phyloP scores from a whole-genome alignment of 2,888 invertebrate genomes.

The Himalopsyche japonica region DNA sequence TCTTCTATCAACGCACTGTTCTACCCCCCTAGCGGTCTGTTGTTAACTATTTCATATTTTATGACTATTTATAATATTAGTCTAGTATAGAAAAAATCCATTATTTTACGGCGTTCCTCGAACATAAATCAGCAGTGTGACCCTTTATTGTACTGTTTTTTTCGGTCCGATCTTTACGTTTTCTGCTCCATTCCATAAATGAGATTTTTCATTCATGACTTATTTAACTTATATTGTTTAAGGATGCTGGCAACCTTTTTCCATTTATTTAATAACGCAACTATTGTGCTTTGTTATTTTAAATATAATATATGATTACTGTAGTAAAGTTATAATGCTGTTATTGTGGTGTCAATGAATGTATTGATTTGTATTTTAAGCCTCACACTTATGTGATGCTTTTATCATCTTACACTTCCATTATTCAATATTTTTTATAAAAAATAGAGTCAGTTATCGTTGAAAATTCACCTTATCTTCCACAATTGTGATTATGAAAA shows the following conservation, averaged over 20 bases:
- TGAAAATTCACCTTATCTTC: no score
- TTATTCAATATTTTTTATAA: no score
- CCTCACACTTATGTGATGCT: no score
- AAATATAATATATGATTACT: no score
- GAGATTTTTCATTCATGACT: background rate
- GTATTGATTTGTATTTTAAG: no score
- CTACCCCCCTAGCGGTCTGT: background rate
- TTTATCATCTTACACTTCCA: no score
- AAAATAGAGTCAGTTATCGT: no score
- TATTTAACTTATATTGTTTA: background rate
- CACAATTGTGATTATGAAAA: no score
- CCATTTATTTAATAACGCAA: background rate
- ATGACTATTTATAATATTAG: background rate
- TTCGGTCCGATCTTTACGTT: background rate
- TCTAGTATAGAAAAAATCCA: background rate
- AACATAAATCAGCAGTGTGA: background rate
- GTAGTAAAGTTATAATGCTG: no score
- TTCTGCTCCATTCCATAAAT: background rate
- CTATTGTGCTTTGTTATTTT: no score
- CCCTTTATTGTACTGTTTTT: background rate
- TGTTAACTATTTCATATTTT: background rate
- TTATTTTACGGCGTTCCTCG: background rate
- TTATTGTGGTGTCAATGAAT: no score
- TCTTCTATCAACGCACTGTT: background rate
- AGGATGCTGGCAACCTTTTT: background rate